Base-by-base conservation (phyloP, 2,888 invertebrate genomes). In the Phorcus lineatus region DNA sequence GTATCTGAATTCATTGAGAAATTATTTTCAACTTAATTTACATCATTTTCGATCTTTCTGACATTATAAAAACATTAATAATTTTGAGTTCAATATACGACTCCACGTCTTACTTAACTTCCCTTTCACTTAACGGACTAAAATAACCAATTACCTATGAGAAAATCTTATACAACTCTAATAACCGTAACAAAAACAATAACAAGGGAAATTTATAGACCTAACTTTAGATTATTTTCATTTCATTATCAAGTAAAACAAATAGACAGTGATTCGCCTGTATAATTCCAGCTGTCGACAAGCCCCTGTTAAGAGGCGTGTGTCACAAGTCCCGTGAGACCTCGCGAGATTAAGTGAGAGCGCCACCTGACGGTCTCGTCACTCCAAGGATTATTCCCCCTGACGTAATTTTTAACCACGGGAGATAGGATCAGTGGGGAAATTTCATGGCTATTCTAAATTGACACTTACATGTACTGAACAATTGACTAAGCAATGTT, bases 311-410 rank as follows among this genome's bases (percentile, higher is more conserved):
- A 62, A 62, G 16, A 62, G 62, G 62, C 62, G 62, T 62, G 62
- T 62, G 62, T 62, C 62, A 62, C 62, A 28, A 62, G 62, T 28
- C 62, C 62, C 62, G 62, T 62, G 62, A 24, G 62, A 62, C 62
- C 62, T 28, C n/a, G 17, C 62, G 62, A 62, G 62, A 62, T 62
- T 62, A 13, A 17, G 28, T 28, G 28, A 62, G 62, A 16, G 13
- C 62, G 28, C 28, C 62, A 62, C 62, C 62, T 62, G 62, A 62
- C 62, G 62, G 62, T 62, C 62, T 62, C 62, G 62, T 62, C 62
- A 62, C 24, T 28, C 28, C 28, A 13, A 28, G 62, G 62, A 62
- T 62, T 62, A 62, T 62, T 62, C 22, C 62, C 62, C 62, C 24
- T 62, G 62, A 62, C 62, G 62, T 28, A 62, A 62, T 62, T 28